Percentiles rank a stretch among this genome's conserved stretches.
Evolutionary conservation across 2,113 vertebrate species (phyloP).

Genomic region (Halichoerus grypus): DNA sequence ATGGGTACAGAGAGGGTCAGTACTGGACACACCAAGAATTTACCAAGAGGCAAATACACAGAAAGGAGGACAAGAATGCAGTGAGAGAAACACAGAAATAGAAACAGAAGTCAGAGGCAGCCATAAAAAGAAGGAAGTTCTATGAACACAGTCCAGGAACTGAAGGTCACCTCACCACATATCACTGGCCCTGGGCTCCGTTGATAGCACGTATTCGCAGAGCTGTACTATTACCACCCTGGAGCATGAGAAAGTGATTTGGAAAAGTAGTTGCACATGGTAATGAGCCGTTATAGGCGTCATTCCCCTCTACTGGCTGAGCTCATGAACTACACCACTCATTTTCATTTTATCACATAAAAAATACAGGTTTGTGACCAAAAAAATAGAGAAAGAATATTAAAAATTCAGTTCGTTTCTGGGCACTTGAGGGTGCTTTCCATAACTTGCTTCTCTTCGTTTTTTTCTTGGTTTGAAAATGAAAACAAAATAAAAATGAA

Average conservation of each 20-base stretch:
- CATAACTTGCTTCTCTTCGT: neutral
- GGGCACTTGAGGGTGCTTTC: neutral
- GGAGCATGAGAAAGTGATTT: neutral
- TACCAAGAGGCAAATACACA: neutral
- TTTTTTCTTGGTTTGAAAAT: neutral
- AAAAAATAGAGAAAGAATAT: neutral
- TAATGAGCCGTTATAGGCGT: neutral
- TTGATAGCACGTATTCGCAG: neutral
- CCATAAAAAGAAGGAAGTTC: neutral
- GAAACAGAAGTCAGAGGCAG: neutral
- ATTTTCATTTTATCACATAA: neutral
- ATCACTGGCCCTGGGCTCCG: neutral
- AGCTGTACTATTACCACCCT: fast-evolving
- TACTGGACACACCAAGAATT: neutral
- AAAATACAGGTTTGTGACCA: neutral
- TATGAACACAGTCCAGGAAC: neutral
- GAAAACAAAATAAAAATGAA: conserved; percentile 51
- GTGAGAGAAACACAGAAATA: neutral
- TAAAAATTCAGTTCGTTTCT: neutral
- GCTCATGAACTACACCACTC: neutral
- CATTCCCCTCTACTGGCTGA: conserved; percentile 57
- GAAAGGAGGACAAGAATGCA: neutral
- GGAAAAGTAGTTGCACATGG: neutral
- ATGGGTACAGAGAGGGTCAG: neutral
- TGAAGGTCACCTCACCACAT: neutral